Base-by-base conservation (phyloP, 2,888 invertebrate genomes). In the Chloromyia formosa region DNA sequence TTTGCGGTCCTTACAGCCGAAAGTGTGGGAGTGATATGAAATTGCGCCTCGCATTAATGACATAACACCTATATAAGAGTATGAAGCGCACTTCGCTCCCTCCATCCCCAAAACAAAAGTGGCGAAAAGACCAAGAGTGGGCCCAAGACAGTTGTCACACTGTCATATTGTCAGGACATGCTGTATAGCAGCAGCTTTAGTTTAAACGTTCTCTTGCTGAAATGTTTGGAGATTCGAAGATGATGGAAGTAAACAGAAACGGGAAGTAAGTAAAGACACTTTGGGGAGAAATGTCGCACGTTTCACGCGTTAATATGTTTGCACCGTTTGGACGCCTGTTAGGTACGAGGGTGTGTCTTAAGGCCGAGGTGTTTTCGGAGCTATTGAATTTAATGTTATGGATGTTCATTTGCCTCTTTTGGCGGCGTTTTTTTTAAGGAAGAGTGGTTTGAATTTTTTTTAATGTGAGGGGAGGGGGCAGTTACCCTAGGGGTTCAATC, bases 281-380 rank as follows among this genome's bases (percentile, higher is more conserved):
- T 20, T 60, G 60, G 10, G 62, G 23, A 42, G 42, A 71, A 71
- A 35, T 71, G 56, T 71, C 22, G 18, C 40, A 42, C 71, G 22
- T 62, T 49, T 49, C 49, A 56, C 23, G 62, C 27, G 27, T 71
- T 56, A 71, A 71, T 56, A 71, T 56, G 20, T 71, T 35, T 49
- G 49, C 16, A n/a, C 49, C 16, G 49, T 49, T 14, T 58, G 10
- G 42, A 16, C 18, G 27, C 27, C 7, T 35, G 27, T 4, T 56
- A 42, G 71, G 20, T 53, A 54, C 27, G 56, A 69, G 56, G 27
- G 4, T 68, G n/a, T 35, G 54, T 54, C 10, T 69, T 23, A 1
- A 54, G 69, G 18, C 10, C 58, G 56, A 18, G 23, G 22, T 56
- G 42, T 71, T 56, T 56, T 58, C 23, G 35, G 69, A 18, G 27